These are phyloP conservation scores for Dendronephthya gigantea DNA, from an alignment of 64 coral and sea anemone genomes.

Conservation along the genomic window DNA sequence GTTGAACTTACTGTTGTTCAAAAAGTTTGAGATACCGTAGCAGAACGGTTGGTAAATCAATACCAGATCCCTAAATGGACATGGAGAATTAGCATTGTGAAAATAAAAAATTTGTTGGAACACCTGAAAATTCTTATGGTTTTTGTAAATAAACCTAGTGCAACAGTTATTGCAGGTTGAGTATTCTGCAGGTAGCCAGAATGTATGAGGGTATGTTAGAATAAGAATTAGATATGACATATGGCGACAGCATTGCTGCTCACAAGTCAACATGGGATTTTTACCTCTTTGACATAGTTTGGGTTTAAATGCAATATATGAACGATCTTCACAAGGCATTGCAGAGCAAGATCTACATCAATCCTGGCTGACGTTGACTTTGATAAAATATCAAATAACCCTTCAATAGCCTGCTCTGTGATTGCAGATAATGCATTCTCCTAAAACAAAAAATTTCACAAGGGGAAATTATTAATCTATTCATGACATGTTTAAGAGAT, in stretches of 20 bases:
- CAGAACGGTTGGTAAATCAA: conserved; percentile 7
- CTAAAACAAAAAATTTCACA: background rate
- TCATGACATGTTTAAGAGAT: too few species aligned
- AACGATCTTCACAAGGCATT: conserved; percentile 45
- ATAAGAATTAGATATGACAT: too few species aligned
- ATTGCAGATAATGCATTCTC: background rate
- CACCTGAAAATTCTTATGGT: too few species aligned
- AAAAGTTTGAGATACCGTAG: background rate
- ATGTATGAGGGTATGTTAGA: too few species aligned
- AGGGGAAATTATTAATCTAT: too few species aligned
- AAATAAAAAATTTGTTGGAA: background rate
- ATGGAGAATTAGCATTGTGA: background rate
- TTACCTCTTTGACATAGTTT: background rate
- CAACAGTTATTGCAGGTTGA: too few species aligned
- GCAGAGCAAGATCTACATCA: conserved; percentile 16
- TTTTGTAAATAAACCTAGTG: too few species aligned
- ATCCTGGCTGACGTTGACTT: background rate
- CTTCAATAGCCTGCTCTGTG: background rate
- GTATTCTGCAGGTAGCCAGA: too few species aligned
- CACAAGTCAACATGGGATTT: background rate
- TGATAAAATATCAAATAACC: background rate
- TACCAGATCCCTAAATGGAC: background rate
- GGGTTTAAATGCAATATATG: conserved; percentile 28
- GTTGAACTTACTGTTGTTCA: background rate
- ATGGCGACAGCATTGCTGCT: too few species aligned